Evolutionary conservation across 2,113 vertebrate species (phyloP).

Genomic region (Siniperca chuatsi): DNA sequence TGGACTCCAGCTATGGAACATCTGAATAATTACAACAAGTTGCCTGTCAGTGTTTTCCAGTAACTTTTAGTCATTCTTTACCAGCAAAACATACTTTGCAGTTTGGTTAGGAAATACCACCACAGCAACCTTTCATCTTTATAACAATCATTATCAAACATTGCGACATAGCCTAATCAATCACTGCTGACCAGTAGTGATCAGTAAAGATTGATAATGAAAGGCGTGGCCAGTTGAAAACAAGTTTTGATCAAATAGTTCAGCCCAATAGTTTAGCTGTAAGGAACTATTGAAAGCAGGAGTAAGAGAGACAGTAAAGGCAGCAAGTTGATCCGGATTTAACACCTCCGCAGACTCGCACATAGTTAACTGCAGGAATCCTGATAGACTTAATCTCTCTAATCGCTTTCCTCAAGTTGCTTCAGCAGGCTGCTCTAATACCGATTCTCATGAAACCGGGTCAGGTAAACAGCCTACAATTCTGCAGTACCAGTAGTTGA

Average conservation of each 20-base stretch:
- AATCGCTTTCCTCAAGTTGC: slow-evolving; percentile 78
- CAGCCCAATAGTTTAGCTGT: neutral
- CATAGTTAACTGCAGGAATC: slow-evolving; percentile 66
- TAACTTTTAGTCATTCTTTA: slow-evolving; percentile 17
- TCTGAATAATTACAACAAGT: slow-evolving; percentile 32
- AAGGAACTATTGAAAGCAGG: neutral
- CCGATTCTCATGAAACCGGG: slow-evolving; percentile 61
- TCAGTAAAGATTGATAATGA: neutral
- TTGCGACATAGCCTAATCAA: neutral
- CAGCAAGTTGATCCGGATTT: slow-evolving; percentile 48
- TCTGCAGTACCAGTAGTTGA: neutral
- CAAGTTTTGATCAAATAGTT: neutral
- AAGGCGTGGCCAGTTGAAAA: slow-evolving; percentile 1
- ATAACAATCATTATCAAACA: neutral
- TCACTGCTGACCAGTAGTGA: neutral
- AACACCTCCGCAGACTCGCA: slow-evolving; percentile 55
- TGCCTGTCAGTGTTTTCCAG: slow-evolving; percentile 1
- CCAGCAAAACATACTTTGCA: neutral
- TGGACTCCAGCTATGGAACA: slow-evolving; percentile 17
- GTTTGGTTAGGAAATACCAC: neutral
- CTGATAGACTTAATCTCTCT: slow-evolving; percentile 80
- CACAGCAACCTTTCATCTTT: neutral
- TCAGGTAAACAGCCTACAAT: slow-evolving; percentile 47
- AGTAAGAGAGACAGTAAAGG: neutral
- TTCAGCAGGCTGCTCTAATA: slow-evolving; percentile 59